A percentile compares a stretch with the other conserved stretches of the same genome.
Conservation (phyloP, 2,888 invertebrate species). For the Philopedon plagiatum region DNA sequence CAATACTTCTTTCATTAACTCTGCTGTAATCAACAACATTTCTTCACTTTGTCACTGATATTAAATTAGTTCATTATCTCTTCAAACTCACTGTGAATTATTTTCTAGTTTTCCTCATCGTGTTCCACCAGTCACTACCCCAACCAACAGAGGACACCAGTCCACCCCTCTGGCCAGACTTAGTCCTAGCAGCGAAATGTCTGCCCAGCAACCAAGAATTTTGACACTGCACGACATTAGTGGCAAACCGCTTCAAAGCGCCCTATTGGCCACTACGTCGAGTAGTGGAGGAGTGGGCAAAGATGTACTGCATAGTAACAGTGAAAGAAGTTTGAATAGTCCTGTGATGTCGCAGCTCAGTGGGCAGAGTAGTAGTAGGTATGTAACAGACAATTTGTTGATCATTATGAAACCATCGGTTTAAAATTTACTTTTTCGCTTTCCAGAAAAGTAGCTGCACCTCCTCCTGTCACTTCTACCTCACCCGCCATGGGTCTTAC, state of each 20-base stretch:
- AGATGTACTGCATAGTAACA: slow-evolving; percentile 91
- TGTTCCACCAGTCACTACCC: slow-evolving; percentile 79
- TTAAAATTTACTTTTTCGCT: slow-evolving; percentile 59
- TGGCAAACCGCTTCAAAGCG: slow-evolving; percentile 92
- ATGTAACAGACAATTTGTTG: too few relatives aligned
- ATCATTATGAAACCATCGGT: not conserved
- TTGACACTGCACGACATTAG: slow-evolving; percentile 95
- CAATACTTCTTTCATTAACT: too few relatives aligned
- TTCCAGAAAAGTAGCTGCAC: slow-evolving; percentile 77
- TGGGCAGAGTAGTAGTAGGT: slow-evolving; percentile 82
- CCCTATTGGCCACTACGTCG: slow-evolving; percentile 89
- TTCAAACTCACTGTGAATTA: too few relatives aligned
- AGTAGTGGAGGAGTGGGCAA: slow-evolving; percentile 87
- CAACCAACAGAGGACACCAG: slow-evolving; percentile 75
- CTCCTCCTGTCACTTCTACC: slow-evolving; percentile 78
- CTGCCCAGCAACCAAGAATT: slow-evolving; percentile 92
- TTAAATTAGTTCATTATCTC: too few relatives aligned
- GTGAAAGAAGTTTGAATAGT: slow-evolving; percentile 92
- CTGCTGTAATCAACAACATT: too few relatives aligned
- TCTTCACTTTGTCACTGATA: too few relatives aligned
- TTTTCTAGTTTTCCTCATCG: slow-evolving; percentile 69
- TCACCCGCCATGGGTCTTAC: slow-evolving; percentile 88
- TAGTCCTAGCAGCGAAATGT: slow-evolving; percentile 93
- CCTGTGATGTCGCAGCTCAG: slow-evolving; percentile 94
- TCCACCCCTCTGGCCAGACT: slow-evolving; percentile 92